phyloP scores from a whole-genome alignment of 2,888 invertebrate genomes.

The Ctena decussata region DNA sequence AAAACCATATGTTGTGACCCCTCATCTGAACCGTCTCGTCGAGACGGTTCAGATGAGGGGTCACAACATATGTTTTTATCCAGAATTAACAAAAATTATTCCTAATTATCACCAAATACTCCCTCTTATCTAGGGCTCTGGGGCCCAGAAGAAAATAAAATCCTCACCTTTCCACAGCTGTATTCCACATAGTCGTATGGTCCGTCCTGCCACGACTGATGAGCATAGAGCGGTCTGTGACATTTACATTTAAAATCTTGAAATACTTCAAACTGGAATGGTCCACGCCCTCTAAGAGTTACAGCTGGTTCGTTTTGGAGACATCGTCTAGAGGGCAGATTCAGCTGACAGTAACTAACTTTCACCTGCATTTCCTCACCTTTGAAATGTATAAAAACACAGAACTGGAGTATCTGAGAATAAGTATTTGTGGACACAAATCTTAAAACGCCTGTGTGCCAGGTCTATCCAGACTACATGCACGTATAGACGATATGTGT shows the following conservation, averaged over 20 bases:
- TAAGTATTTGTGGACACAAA: too few relatives aligned
- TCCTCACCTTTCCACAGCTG: conserved; percentile 66
- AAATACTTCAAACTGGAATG: conserved; percentile 50
- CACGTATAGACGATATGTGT: too few relatives aligned
- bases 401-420: too few relatives aligned
- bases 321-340: conserved; percentile 41
- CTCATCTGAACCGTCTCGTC: too few relatives aligned
- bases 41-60: too few relatives aligned
- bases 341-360: conserved; percentile 54
- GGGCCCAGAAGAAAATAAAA: too few relatives aligned
- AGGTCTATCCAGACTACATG: not conserved
- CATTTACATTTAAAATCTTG: conserved; percentile 44
- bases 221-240: conserved; percentile 53
- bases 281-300: conserved; percentile 43
- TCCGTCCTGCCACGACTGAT: conserved; percentile 57
- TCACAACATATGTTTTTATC: too few relatives aligned
- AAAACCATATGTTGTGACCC: too few relatives aligned
- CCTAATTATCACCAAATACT: too few relatives aligned
- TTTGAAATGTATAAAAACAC: too few relatives aligned
- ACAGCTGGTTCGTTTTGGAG: conserved; percentile 43
- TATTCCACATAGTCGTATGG: conserved; percentile 56
- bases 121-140: too few relatives aligned
- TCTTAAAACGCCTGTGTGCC: not conserved
- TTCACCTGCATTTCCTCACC: conserved; percentile 58
- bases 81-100: too few relatives aligned